Conservation (phyloP, 2,113 vertebrate genomes). For the Vanacampus margaritifer region DNA sequence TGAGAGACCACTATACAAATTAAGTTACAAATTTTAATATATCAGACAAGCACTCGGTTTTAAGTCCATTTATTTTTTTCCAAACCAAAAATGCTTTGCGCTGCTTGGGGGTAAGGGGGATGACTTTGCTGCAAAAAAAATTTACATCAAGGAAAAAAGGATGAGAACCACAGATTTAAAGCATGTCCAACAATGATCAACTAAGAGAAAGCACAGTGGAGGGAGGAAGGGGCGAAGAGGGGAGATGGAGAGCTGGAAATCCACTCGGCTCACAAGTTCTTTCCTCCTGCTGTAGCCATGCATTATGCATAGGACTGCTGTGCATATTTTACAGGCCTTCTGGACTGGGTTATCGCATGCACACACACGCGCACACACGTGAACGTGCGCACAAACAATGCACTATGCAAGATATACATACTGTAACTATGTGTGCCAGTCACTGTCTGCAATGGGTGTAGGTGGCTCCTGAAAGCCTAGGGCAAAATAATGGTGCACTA, state of each 20-base stretch:
- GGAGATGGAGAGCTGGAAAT: constrained; percentile 57
- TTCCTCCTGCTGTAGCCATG: constrained; percentile 68
- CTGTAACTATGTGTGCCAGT: constrained; percentile 8
- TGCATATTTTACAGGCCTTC: constrained; percentile 72
- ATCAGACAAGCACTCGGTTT: too few species aligned
- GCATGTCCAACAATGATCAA: constrained; percentile 28
- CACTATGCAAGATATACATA: not conserved
- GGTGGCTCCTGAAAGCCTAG: constrained; percentile 54
- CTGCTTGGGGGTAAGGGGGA: too few species aligned
- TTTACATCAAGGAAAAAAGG: too few species aligned
- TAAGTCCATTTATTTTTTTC: too few species aligned
- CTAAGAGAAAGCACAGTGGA: constrained; percentile 24
- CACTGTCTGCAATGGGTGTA: constrained; percentile 51
- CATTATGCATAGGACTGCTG: constrained; percentile 69
- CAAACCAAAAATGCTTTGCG: too few species aligned
- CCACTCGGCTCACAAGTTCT: constrained; percentile 60
- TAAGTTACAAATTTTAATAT: too few species aligned
- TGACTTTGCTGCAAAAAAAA: too few species aligned
- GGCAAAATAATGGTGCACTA: constrained; percentile 30
- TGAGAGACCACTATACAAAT: too few species aligned
- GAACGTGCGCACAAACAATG: constrained; percentile 16
- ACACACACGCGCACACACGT: constrained; percentile 22
- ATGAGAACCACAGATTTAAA: constrained; percentile 55
- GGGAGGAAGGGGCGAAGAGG: constrained; percentile 26
- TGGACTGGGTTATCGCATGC: constrained; percentile 46